phyloP scores from a whole-genome alignment of 1,140 invertebrate species.

The Caenorhabditis latens region DNA sequence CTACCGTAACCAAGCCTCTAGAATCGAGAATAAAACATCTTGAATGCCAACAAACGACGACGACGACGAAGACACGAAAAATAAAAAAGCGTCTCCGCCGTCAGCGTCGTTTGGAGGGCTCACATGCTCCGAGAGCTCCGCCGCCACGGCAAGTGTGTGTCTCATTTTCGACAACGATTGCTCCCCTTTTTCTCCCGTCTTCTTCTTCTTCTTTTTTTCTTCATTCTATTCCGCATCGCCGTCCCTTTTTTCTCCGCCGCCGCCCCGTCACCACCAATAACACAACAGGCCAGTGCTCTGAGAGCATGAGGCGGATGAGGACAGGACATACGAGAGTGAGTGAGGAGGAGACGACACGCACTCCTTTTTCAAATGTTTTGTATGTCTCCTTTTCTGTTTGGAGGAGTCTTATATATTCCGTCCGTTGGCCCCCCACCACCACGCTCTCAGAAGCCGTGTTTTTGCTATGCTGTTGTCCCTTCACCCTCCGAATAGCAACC shows the following conservation, averaged over 20 bases:
- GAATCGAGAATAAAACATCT: not conserved
- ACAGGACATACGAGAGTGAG: not conserved
- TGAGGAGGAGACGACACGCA: not conserved
- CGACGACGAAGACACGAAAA: constrained; percentile 13
- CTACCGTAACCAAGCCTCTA: too few relatives aligned
- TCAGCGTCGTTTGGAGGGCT: not conserved
- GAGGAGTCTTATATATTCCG: too few relatives aligned
- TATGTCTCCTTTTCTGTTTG: not conserved
- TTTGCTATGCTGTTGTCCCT: too few relatives aligned
- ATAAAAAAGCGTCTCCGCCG: not conserved
- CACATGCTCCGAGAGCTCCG: constrained; percentile 32
- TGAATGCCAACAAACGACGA: not conserved
- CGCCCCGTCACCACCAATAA: too few relatives aligned
- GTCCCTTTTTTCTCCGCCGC: not conserved
- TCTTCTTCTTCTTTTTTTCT: constrained; percentile 6
- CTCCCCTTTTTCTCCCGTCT: not conserved
- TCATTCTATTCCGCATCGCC: not conserved
- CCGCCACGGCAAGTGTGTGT: constrained; percentile 52
- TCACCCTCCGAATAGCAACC: too few relatives aligned
- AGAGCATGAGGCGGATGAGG: not conserved
- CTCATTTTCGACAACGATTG: constrained; percentile 56
- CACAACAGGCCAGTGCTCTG: not conserved
- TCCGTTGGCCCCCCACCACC: too few relatives aligned
- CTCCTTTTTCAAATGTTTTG: constrained; percentile 25
- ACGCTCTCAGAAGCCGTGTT: too few relatives aligned